Base-by-base conservation (phyloP, 1,140 invertebrate genomes). In the Papilio helenus region DNA sequence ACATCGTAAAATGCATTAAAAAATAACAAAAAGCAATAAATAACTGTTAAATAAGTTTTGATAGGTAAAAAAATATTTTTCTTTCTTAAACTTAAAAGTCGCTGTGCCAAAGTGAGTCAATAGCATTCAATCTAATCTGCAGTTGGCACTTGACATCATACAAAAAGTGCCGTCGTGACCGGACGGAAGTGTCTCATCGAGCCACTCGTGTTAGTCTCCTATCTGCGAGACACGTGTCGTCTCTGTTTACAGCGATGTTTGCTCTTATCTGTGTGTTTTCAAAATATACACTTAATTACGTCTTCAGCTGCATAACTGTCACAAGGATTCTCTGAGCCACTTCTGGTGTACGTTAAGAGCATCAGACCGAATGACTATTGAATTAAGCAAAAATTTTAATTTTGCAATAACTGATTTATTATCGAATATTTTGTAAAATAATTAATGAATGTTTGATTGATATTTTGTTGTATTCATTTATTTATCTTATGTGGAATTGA, bases 191-290 rank as follows among this genome's bases (percentile, higher is more conserved):
- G 26, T 68, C 61, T 68, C 61, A 78, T 80, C 79, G 86, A 86
- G 84, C 82, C 84, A 82, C 61, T 79, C 79, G 76, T 82, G 86
- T 84, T 87, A 79, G 79, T 80, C 51, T 44, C 72, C 80, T 87
- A 85, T 87, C 87, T 86, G 80, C 44, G 76, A 77, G 89, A 90
- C 90, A 91, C 89, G 88, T 89, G 90, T 90, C 83, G 77, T 81
- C 72, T 83, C 76, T 88, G 86, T 89, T 89, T 88, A 90, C 86
- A 89, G 23, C 61, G 26, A 68, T 68, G 81, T 68, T 68, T 29
- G 61, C 61, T 68, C 23, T 68, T 68, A 68, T 68, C 61, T 74
- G 23, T 49, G 72, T 49, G 42, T 74, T 74, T 74, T 44, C 42
- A 46, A 74, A 74, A 74, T 49, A 74, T 46, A 26, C 42, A 7